Evolutionary conservation across 1,140 invertebrate species (phyloP).

Genomic region (Tyrophagus putrescentiae): DNA sequence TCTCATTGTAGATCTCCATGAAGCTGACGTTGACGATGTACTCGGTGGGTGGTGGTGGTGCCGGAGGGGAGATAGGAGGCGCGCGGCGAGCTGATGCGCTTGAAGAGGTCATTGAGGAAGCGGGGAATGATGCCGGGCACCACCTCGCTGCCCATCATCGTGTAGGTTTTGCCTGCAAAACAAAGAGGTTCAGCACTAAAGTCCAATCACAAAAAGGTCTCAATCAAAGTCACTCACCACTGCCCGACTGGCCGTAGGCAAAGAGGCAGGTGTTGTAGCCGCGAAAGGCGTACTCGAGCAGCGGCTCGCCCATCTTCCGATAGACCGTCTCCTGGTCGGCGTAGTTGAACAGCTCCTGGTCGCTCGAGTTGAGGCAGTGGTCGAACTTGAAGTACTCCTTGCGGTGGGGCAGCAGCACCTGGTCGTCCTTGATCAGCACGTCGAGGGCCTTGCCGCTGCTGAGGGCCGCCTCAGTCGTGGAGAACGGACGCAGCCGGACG

Average conservation of each 20-base stretch:
- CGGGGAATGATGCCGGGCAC: conserved; percentile 88
- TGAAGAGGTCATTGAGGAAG: conserved; percentile 84
- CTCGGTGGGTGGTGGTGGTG: no score
- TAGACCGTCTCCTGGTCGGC: conserved; percentile 12
- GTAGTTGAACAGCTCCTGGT: background rate
- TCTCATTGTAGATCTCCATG: conserved; percentile 99
- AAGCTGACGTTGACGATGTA: conserved; percentile 96
- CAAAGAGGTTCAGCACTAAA: background rate
- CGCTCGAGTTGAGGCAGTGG: conserved; percentile 19
- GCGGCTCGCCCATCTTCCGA: conserved; percentile 14
- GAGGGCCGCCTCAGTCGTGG: background rate
- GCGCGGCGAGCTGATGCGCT: conserved; percentile 56
- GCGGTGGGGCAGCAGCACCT: conserved; percentile 4
- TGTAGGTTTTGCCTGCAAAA: conserved; percentile 72
- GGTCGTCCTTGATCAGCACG: background rate
- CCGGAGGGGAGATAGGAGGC: no score
- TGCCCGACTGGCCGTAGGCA: conserved; percentile 91
- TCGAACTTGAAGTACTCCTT: conserved; percentile 20
- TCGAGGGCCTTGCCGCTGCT: background rate
- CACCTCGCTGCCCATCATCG: conserved; percentile 88
- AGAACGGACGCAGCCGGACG: conserved; percentile 20
- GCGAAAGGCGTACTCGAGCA: conserved; percentile 55
- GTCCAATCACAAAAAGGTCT: conserved; percentile 40
- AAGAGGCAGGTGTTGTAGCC: conserved; percentile 99
- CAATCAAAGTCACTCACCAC: conserved; percentile 42